Conservation (phyloP, 2,113 vertebrate species). For the Plectropomus leopardus region DNA sequence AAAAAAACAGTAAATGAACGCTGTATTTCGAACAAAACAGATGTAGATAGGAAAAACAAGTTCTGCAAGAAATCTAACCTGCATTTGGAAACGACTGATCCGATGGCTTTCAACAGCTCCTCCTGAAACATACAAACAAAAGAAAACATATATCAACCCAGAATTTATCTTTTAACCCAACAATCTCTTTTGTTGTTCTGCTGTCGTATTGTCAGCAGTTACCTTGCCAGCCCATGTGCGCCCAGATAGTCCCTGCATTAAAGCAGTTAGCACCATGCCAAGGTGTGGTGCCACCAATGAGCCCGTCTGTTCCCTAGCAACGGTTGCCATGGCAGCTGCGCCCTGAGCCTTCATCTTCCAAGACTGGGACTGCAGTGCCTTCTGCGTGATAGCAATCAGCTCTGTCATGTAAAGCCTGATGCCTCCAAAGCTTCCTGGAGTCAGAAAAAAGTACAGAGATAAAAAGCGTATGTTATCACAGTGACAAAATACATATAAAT, state of each 20-base stretch:
- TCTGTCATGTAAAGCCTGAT: slow-evolving; percentile 96
- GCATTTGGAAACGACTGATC: slow-evolving; percentile 91
- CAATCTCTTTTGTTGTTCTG: background rate
- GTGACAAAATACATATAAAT: background rate
- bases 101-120: slow-evolving; percentile 95
- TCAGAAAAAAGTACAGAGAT: background rate
- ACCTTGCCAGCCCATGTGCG: slow-evolving; percentile 98
- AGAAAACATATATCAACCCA: background rate
- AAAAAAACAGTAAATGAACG: background rate
- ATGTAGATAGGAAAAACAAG: background rate
- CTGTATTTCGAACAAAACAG: background rate
- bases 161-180: background rate
- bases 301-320: slow-evolving; percentile 93
- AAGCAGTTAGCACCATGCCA: slow-evolving; percentile 91
- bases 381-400: slow-evolving; percentile 94
- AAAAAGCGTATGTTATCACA: background rate
- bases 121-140: slow-evolving; percentile 83
- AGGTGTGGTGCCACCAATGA: slow-evolving; percentile 92
- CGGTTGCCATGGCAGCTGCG: slow-evolving; percentile 94
- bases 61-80: slow-evolving; percentile 80
- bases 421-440: slow-evolving; percentile 93
- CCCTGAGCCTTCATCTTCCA: slow-evolving; percentile 99
- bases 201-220: slow-evolving; percentile 13
- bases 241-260: slow-evolving; percentile 93
- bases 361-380: slow-evolving; percentile 95